Percentiles rank a stretch among this genome's conserved stretches.
Conservation (phyloP, 2,797 vertebrate genomes). For the Leptatherina wallacei region DNA sequence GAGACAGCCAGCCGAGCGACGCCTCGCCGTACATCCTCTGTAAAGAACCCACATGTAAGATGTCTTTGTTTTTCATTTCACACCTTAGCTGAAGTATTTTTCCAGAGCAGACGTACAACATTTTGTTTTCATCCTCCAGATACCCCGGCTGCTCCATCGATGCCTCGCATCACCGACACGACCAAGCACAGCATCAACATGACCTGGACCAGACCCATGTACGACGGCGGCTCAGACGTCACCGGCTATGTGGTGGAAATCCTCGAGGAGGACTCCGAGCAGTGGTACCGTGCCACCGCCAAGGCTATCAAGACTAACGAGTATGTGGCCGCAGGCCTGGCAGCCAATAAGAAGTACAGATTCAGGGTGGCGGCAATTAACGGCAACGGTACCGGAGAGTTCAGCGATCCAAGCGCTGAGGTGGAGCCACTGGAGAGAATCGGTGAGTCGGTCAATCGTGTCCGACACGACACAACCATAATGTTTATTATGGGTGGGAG, state of each 20-base stretch:
- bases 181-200: slow-evolving; percentile 95
- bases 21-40: slow-evolving; percentile 92
- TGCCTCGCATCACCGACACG: slow-evolving; percentile 93
- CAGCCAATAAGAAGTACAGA: slow-evolving; percentile 90
- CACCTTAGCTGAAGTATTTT: background rate
- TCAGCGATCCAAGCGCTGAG: slow-evolving; percentile 90
- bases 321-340: slow-evolving; percentile 90
- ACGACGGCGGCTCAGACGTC: slow-evolving; percentile 94
- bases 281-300: slow-evolving; percentile 95
- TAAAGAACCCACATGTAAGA: slow-evolving; percentile 97
- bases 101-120: background rate
- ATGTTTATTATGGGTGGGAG: too few species aligned
- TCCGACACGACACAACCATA: background rate
- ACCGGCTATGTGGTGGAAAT: slow-evolving; percentile 95
- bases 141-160: slow-evolving; percentile 93
- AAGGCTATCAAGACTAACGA: slow-evolving; percentile 87
- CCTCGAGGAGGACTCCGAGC: slow-evolving; percentile 91
- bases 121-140: slow-evolving; percentile 77
- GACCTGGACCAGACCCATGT: slow-evolving; percentile 95
- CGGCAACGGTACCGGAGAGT: slow-evolving; percentile 93
- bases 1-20: slow-evolving; percentile 94
- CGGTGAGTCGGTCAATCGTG: slow-evolving; percentile 80
- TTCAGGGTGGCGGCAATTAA: slow-evolving; percentile 96
- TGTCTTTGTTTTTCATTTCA: background rate
- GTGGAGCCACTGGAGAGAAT: slow-evolving; percentile 91